Evolutionary conservation across 2,888 invertebrate species (phyloP).

Genomic region (Orchestes rusci): DNA sequence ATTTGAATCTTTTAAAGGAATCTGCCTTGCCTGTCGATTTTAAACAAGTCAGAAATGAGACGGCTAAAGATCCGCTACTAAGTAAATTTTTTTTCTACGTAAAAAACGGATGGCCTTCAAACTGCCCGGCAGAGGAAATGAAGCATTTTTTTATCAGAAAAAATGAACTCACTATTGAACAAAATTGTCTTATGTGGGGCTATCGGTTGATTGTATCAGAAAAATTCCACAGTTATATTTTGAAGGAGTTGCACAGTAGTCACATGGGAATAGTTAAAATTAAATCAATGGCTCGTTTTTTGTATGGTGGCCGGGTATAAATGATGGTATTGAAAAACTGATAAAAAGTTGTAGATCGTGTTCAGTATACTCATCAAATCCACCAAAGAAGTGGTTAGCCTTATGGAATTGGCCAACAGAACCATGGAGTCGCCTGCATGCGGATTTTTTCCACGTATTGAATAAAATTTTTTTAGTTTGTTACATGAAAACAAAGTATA

Average conservation of each 20-base stretch:
- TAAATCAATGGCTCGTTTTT: slow-evolving; percentile 35
- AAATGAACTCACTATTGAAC: slow-evolving; percentile 14
- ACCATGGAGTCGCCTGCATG: slow-evolving; percentile 12
- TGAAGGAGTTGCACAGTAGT: slow-evolving; percentile 12
- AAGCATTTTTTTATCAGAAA: slow-evolving; percentile 7
- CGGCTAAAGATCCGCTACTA: slow-evolving; percentile 10
- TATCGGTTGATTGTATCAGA: slow-evolving; percentile 11
- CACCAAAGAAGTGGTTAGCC: not conserved
- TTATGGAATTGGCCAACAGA: slow-evolving; percentile 13
- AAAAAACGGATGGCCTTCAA: slow-evolving; percentile 10
- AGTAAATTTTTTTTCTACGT: slow-evolving; percentile 14
- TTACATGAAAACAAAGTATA: no score
- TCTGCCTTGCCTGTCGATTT: slow-evolving; percentile 9
- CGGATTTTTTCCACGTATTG: slow-evolving; percentile 12
- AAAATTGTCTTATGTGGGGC: slow-evolving; percentile 9
- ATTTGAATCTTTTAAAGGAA: slow-evolving; percentile 11
- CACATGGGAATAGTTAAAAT: slow-evolving; percentile 17
- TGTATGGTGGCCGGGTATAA: slow-evolving; percentile 5
- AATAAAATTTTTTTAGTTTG: not conserved
- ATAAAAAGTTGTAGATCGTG: not conserved
- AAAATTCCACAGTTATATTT: slow-evolving; percentile 6
- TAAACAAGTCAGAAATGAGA: slow-evolving; percentile 8
- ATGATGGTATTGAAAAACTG: slow-evolving; percentile 3
- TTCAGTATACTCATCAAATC: slow-evolving; percentile 5
- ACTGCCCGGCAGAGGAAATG: slow-evolving; percentile 4